Evolutionary conservation across 2,888 invertebrate species (phyloP), one percentile per base, ranked within the genome.

Genomic region (Gnatocerus cornutus): DNA sequence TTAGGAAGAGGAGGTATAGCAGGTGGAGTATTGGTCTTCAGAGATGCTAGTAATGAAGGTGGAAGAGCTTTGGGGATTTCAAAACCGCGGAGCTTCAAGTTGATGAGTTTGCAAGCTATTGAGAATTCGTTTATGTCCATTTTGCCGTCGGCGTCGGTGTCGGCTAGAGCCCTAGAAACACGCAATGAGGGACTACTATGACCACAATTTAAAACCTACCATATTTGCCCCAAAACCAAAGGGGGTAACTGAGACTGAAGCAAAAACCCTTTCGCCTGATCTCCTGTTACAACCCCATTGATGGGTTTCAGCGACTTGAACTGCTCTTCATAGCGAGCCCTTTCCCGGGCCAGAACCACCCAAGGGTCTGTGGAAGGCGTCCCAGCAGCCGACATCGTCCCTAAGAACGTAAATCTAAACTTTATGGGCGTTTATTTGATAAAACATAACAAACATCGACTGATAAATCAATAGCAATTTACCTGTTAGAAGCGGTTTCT

Each of bases 101-200:
- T 96, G 65, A 98, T 97, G 73, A 90, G 87, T 88, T 98, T 98
- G 88, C 99, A 98, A 53, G 99, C 99, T 78, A 99, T 96, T 75
- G 97, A 97, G 85, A 99, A 99, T 86, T 99, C 99, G 80, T 93
- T 93, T 61, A 97, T 90, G 81, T 98, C 95, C 89, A 99, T 91
- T 86, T 96, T 96, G 0, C 99, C 99, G 87, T 99, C 99, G 10
- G 95, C 92, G 84, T 99, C 96, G 48, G 97, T 93, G 84, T 99
- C 99, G 0, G 99, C 96, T 50, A 99, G 86, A 8, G 89, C 89
- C 96, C 96, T 89, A 85, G 79, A 83, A 78, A 13, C 8, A 46
- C 5, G 29, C 7, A 45, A 46, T 59, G 50, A 33, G 21, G 4
- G 2, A 21, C 21, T 3, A 21, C 21, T 21, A 21, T 21, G 4